phyloP scores from a whole-genome alignment of 2,888 invertebrate species.

The Ommatoiulus sabulosus region DNA sequence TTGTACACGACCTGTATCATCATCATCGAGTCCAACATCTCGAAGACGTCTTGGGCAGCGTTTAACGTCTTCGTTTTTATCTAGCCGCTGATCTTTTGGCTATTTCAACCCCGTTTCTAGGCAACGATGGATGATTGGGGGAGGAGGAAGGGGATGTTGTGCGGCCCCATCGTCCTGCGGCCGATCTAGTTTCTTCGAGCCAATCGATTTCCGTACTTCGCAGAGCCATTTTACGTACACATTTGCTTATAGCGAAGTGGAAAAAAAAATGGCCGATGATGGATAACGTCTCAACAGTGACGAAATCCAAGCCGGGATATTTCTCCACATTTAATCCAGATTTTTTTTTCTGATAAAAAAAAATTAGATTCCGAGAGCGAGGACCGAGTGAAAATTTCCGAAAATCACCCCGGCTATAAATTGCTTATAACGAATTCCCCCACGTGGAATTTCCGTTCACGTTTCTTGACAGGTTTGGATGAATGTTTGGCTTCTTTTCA shows the following conservation, averaged over 20 bases:
- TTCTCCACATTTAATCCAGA: background rate
- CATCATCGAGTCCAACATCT: too few species aligned
- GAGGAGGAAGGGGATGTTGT: background rate
- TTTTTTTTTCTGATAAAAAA: background rate
- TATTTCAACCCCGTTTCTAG: slow-evolving; percentile 18
- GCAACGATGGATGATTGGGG: background rate
- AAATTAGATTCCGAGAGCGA: too few species aligned
- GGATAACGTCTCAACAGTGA: slow-evolving; percentile 32
- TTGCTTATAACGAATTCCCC: too few species aligned
- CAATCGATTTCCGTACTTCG: background rate
- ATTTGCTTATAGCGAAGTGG: background rate
- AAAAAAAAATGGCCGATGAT: background rate
- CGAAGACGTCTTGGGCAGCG: too few species aligned
- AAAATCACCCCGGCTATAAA: too few species aligned
- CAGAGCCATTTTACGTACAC: background rate
- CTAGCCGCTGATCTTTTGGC: slow-evolving; percentile 10
- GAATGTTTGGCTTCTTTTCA: too few species aligned
- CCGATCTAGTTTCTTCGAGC: background rate
- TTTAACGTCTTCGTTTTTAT: slow-evolving; percentile 25
- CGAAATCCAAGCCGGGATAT: background rate
- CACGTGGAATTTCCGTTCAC: too few species aligned
- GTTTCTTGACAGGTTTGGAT: too few species aligned
- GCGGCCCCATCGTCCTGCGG: slow-evolving; percentile 18
- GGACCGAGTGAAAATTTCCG: too few species aligned
- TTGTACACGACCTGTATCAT: too few species aligned